A percentile compares a stretch with the other conserved stretches of the same genome.
Evolutionary conservation across 2,113 vertebrate genomes (phyloP).

Genomic region (Carassius carassius): DNA sequence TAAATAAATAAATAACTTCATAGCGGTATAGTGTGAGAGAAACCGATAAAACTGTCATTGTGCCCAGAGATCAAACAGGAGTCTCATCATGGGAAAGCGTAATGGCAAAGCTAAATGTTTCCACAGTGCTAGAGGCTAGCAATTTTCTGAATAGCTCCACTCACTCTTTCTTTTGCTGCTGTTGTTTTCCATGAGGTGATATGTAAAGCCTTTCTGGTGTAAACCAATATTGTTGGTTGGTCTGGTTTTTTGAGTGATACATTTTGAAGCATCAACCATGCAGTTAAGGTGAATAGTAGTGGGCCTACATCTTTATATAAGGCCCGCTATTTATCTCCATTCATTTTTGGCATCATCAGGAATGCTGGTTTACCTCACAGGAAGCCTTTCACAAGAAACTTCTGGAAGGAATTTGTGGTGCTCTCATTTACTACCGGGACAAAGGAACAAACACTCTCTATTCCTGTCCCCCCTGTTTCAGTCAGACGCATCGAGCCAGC

Average conservation of each 20-base stretch:
- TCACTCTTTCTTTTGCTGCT: conserved; percentile 19
- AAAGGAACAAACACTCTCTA: conserved; percentile 50
- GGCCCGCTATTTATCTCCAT: conserved; percentile 28
- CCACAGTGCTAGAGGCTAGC: conserved; percentile 40
- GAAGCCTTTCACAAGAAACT: conserved; percentile 53
- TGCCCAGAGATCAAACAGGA: conserved; percentile 32
- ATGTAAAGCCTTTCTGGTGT: conserved; percentile 12
- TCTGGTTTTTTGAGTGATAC: not conserved
- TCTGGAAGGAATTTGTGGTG: conserved; percentile 60
- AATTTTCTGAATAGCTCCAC: conserved; percentile 47
- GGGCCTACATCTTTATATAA: not conserved
- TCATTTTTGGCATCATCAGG: conserved; percentile 44
- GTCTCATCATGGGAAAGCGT: conserved; percentile 34
- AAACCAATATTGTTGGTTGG: conserved; percentile 7
- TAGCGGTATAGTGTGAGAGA: not conserved
- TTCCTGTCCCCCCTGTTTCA: conserved; percentile 28
- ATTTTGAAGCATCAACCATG: not conserved
- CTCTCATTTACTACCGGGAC: conserved; percentile 51
- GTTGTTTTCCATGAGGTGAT: conserved; percentile 33
- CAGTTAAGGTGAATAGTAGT: conserved; percentile 5
- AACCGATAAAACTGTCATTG: conserved; percentile 17
- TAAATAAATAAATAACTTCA: not conserved
- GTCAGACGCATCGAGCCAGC: conserved; percentile 11
- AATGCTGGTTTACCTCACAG: conserved; percentile 59
- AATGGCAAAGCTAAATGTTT: conserved; percentile 49